A percentile compares a stretch with the other conserved stretches of the same genome.
phyloP scores from a whole-genome alignment of 64 coral and sea anemone genomes.

The Trachythela sp. region DNA sequence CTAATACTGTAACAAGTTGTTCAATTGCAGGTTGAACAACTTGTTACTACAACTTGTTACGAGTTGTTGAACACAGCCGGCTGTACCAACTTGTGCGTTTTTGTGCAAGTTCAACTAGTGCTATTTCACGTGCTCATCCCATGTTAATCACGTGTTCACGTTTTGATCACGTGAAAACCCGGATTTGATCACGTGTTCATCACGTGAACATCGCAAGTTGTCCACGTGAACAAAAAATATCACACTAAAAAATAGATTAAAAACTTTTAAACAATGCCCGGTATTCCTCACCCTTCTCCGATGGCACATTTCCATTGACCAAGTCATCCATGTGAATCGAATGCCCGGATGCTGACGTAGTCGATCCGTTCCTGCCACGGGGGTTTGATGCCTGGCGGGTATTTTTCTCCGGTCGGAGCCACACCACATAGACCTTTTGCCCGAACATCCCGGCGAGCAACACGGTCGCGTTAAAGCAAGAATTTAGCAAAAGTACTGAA shows the following conservation, averaged over 20 bases:
- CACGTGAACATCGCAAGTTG: background rate
- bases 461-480: slow-evolving; percentile 67
- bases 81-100: too few species aligned
- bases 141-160: background rate
- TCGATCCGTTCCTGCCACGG: background rate
- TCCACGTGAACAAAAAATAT: background rate
- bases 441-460: slow-evolving; percentile 69
- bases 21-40: too few species aligned
- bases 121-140: background rate
- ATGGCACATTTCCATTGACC: background rate
- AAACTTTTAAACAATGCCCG: background rate
- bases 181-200: background rate
- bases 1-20: too few species aligned
- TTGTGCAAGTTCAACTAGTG: background rate
- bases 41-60: too few species aligned
- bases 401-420: slow-evolving; percentile 85
- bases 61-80: too few species aligned
- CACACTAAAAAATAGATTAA: background rate
- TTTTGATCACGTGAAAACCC: background rate
- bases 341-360: background rate
- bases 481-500: slow-evolving; percentile 47
- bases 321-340: background rate
- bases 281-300: background rate
- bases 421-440: slow-evolving; percentile 75
- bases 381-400: slow-evolving; percentile 60